Base-by-base conservation (phyloP, 2,888 invertebrate genomes). In the Epicampocera succincta region DNA sequence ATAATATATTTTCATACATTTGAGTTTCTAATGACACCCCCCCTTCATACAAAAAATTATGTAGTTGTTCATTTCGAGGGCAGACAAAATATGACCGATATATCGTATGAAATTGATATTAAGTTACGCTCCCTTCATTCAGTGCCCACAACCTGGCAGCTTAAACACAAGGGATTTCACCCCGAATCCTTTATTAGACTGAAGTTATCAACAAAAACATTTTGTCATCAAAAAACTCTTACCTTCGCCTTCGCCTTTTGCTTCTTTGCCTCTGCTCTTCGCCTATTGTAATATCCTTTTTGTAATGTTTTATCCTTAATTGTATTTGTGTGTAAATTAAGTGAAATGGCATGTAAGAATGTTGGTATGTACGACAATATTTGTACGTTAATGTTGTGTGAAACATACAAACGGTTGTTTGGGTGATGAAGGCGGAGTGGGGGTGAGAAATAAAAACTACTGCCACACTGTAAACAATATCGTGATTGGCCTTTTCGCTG, bases 171-270 rank as follows among this genome's bases (percentile, higher is more conserved):
- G 60, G n/a, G 25, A 52, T 33, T 25, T 21, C 46, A 46, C 12
- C 60, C n/a, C n/a, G n/a, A 72, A 78, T 72, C 78, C 72, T 68
- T 73, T 60, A 65, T 72, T 65, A n/a, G n/a, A n/a, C n/a, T 58
- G 44, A 48, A 60, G 8, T 46, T 50, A 72, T 52, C 52, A 38
- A 44, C 8, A 25, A 44, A 73, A 78, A 46, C 25, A 33, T 48
- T 65, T 42, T 46, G 38, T 17, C 61, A 56, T 4, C 4, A 40
- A 40, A 46, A 42, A 50, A 60, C 29, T 44, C 58, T 66, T 33
- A 78, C 72, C 38, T 66, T 60, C 60, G 25, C 40, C 40, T 56
- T 50, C 54, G 73, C 72, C 38, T 66, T 60, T 66, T 17, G 29
- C 40, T 56, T 50, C 54, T 44, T 52, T 13, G 13, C 21, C 12